Conservation (phyloP, 1,140 invertebrate genomes). For the Laupala kohalensis region DNA sequence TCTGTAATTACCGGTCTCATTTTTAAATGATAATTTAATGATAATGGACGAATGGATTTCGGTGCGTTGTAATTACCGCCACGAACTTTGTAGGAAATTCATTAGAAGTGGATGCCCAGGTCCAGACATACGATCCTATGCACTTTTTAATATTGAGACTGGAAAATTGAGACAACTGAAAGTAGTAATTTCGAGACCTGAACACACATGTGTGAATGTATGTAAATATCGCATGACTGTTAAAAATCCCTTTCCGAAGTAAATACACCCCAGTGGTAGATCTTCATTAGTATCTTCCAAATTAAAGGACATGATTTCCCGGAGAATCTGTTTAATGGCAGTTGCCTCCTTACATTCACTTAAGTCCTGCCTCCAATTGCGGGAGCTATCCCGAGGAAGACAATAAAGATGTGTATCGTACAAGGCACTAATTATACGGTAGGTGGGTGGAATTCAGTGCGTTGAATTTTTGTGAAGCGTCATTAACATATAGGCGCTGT, state of each 20-base stretch:
- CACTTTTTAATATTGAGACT: background rate
- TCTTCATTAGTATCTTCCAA: background rate
- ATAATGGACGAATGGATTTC: background rate
- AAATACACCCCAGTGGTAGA: background rate
- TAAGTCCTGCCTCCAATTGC: background rate
- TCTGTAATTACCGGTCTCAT: background rate
- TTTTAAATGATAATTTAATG: background rate
- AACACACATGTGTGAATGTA: background rate
- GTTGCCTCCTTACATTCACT: background rate
- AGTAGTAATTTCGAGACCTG: background rate
- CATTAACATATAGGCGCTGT: background rate
- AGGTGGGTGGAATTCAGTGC: background rate
- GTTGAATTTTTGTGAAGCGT: background rate
- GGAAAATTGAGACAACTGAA: background rate
- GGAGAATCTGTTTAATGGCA: background rate
- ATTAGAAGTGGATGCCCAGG: background rate
- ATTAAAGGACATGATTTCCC: background rate
- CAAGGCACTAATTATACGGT: background rate
- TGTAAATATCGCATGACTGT: background rate
- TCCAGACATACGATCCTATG: background rate
- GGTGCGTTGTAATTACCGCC: background rate
- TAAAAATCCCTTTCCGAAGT: background rate
- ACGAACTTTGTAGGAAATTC: background rate
- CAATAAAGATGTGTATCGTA: background rate
- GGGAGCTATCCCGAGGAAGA: background rate